Evolutionary conservation across 2,113 vertebrate genomes (phyloP).

Genomic region (Martes martes): DNA sequence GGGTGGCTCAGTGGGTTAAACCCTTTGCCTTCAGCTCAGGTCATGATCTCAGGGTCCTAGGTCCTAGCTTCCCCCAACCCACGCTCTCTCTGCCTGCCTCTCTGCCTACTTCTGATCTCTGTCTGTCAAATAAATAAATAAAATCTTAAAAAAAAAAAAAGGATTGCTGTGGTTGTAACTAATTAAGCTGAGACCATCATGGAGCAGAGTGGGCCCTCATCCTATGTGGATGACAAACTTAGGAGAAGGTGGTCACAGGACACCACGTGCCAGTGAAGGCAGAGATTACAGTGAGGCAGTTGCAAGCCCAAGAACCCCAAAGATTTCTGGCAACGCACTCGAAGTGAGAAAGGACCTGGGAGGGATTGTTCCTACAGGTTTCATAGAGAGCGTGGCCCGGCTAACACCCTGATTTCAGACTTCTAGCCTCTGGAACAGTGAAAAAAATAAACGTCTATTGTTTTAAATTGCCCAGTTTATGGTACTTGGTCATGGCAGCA

Average conservation of each 20-base stretch:
- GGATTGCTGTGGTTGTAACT: neutral
- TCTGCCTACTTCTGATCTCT: too few relatives aligned
- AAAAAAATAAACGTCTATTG: neutral
- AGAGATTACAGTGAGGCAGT: neutral
- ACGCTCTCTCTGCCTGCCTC: too few relatives aligned
- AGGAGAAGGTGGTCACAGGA: neutral
- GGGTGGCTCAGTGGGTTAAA: too few relatives aligned
- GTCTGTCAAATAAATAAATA: too few relatives aligned
- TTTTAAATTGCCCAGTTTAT: neutral
- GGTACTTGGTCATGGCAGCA: neutral
- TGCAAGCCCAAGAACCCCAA: neutral
- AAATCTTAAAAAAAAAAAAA: neutral
- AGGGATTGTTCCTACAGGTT: neutral
- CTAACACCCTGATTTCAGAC: neutral
- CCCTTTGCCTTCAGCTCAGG: too few relatives aligned
- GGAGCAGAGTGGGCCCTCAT: neutral
- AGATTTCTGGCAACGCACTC: neutral
- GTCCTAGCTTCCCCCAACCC: too few relatives aligned
- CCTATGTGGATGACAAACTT: accelerated
- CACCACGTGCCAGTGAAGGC: neutral
- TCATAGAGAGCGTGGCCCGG: neutral
- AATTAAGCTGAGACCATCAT: neutral
- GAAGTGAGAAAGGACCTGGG: neutral
- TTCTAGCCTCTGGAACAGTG: neutral
- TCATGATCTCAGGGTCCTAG: too few relatives aligned